These are phyloP conservation scores for Vanacampus margaritifer DNA, from an alignment of 2,113 vertebrate species.

Conservation along the genomic window DNA sequence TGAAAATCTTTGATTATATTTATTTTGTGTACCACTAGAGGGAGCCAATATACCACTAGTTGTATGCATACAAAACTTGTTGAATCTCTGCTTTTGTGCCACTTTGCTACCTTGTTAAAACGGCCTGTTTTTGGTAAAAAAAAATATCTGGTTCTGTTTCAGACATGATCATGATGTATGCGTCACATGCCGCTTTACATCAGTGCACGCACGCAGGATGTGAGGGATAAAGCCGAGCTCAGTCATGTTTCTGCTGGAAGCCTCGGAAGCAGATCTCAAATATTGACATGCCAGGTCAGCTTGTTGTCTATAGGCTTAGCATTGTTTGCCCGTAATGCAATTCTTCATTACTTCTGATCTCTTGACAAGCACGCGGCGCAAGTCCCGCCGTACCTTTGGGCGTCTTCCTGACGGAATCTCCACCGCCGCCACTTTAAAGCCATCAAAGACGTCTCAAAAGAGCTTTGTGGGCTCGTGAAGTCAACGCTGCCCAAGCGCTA, in stretches of 20 bases:
- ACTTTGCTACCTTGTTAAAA: no score
- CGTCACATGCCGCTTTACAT: constrained; percentile 8
- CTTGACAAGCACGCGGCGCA: not conserved
- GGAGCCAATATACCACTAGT: no score
- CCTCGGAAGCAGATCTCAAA: constrained; percentile 24
- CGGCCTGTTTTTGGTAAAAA: no score
- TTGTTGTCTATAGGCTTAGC: constrained; percentile 33
- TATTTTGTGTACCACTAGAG: no score
- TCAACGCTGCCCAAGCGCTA: not conserved
- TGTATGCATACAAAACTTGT: no score
- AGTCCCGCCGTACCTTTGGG: not conserved
- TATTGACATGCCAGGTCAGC: constrained; percentile 25
- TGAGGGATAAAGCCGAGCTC: constrained; percentile 6
- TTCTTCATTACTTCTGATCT: constrained; percentile 20
- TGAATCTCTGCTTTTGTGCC: no score
- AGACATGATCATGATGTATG: not conserved
- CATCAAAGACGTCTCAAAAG: constrained; percentile 8
- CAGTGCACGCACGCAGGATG: not conserved
- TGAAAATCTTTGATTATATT: no score
- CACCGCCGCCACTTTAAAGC: constrained; percentile 1
- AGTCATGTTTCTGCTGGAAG: constrained; percentile 3
- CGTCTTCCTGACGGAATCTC: not conserved
- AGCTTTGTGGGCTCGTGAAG: constrained; percentile 4
- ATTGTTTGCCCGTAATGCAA: constrained; percentile 19
- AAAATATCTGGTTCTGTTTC: not conserved